Conservation (phyloP, 2,113 vertebrate species). For the Cygnus atratus region DNA sequence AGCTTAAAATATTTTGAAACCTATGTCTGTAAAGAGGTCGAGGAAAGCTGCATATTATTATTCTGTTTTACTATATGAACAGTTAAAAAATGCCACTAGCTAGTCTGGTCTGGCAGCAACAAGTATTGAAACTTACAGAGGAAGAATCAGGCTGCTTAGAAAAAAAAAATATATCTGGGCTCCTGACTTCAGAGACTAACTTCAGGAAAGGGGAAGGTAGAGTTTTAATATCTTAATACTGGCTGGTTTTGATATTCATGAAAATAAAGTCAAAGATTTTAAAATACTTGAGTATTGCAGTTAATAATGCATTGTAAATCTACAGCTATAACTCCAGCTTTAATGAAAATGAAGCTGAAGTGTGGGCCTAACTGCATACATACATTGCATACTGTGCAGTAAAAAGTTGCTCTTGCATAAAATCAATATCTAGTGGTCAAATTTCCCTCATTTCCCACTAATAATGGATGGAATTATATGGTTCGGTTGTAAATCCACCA, state of each 20-base stretch:
- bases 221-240: neutral
- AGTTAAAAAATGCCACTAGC: neutral
- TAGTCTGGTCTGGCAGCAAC: neutral
- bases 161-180: neutral
- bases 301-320: neutral
- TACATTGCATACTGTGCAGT: neutral
- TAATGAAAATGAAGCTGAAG: constrained; percentile 50
- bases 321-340: neutral
- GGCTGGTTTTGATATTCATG: neutral
- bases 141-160: neutral
- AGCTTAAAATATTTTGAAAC: neutral
- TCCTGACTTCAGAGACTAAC: neutral
- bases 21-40: neutral
- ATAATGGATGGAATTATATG: constrained; percentile 65
- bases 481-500: constrained; percentile 61
- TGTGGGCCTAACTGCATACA: neutral
- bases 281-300: neutral
- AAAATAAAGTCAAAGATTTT: neutral
- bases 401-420: constrained; percentile 63
- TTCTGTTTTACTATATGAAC: neutral
- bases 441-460: constrained; percentile 66
- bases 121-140: neutral
- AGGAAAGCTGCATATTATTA: neutral
- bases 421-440: constrained; percentile 69
- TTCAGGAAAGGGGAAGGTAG: neutral